Conservation (phyloP, 2,888 invertebrate species). For the Trypoxylon attenuatum region DNA sequence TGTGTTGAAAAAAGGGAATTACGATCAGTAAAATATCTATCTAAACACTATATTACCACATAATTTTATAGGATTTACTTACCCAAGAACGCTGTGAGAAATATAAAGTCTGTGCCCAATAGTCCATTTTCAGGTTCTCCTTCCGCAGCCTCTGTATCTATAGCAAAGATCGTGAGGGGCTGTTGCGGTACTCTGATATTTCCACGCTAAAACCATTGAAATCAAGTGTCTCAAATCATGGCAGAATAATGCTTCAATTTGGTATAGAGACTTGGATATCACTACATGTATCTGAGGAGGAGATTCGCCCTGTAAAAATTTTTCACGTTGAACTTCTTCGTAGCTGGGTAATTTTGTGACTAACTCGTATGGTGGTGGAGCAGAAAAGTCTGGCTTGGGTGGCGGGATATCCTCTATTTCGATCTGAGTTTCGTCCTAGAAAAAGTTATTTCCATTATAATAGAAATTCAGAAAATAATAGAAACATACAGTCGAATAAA, state of each 20-base stretch:
- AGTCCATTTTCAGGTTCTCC: slow-evolving; percentile 86
- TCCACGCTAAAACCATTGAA: slow-evolving; percentile 63
- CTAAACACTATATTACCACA: too few species aligned
- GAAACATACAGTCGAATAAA: neutral
- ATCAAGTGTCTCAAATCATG: too few species aligned
- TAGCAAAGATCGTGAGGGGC: slow-evolving; percentile 84
- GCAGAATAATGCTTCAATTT: too few species aligned
- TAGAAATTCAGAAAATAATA: neutral
- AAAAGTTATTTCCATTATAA: slow-evolving; percentile 3
- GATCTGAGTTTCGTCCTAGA: slow-evolving; percentile 45
- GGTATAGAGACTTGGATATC: slow-evolving; percentile 16
- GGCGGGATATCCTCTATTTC: slow-evolving; percentile 82
- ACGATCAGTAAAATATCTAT: neutral
- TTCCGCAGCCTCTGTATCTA: slow-evolving; percentile 84
- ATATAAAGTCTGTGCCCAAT: slow-evolving; percentile 95
- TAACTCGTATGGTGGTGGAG: slow-evolving; percentile 92
- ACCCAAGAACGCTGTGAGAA: slow-evolving; percentile 93
- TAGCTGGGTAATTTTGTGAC: slow-evolving; percentile 92
- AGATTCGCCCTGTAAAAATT: slow-evolving; percentile 84
- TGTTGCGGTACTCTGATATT: slow-evolving; percentile 75
- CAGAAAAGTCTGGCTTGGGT: slow-evolving; percentile 88
- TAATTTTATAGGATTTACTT: slow-evolving; percentile 61
- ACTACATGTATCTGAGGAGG: slow-evolving; percentile 70
- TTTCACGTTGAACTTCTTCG: slow-evolving; percentile 93
- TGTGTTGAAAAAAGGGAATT: slow-evolving; percentile 71